Base-by-base conservation (phyloP, 1,140 invertebrate genomes). In the Drosophila sp. region DNA sequence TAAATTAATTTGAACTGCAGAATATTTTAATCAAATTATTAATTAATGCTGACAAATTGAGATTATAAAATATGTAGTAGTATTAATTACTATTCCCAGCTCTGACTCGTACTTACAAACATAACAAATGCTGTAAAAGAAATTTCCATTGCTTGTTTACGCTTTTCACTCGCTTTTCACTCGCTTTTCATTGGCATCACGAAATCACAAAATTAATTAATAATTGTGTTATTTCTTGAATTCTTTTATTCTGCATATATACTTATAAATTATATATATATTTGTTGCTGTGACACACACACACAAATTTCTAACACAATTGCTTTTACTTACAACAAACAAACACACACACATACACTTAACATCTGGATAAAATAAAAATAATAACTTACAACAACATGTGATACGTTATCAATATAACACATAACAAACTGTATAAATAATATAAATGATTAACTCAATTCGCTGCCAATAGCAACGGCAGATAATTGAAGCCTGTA, bases 401-500 rank as follows among this genome's bases (percentile, higher is more conserved):
- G 56, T 73, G 70, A 76, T 72, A 72, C 64, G 40, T 48, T 70
- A 53, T 69, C 38, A 69, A 69, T 53, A 18, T 25, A 51, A 38
- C n/a, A n/a, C n/a, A 40, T 13, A 36, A 16, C 43, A 38, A 63
- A 59, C 50, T 61, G 13, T 27, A 62, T 58, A 57, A 66, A 63
- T 80, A 58, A 63, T 61, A 54, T 34, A 63, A 54, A 51, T 45
- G 48, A 54, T 72, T 66, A 67, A 80, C 80, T 78, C 81, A 89
- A 89, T 87, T 90, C 64, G 90, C 87, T 91, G 90, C 79, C 76
- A 78, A 86, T 79, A 91, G 91, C 92, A 93, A 94, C 95, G 96
- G 96, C 96, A 96, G 96, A 95, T 97, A 94, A 95, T 96, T 94
- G 96, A 97, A 94, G 95, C 96, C 94, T 97, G 96, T 95, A 96